Conservation (phyloP, 1,140 invertebrate species). For the Telenomus remus region DNA sequence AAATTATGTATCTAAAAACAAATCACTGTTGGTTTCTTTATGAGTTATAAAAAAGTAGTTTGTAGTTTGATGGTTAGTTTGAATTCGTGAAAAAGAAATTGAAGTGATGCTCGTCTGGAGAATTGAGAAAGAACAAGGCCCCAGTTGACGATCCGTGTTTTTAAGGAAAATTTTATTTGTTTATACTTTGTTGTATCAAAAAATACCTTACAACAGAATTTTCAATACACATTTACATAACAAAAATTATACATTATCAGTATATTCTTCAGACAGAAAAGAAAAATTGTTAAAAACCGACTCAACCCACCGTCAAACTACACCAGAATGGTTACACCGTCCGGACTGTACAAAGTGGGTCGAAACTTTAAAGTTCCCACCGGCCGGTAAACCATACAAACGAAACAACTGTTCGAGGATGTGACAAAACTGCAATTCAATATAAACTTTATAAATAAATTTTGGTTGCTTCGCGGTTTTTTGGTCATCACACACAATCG, state of each 20-base stretch:
- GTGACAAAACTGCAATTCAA: conserved; percentile 5
- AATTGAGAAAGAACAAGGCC: too few species aligned
- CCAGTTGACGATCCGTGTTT: not conserved
- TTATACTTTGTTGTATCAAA: conserved; percentile 33
- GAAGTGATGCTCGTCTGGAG: too few species aligned
- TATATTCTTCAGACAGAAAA: conserved; percentile 15
- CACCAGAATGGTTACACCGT: conserved; percentile 13
- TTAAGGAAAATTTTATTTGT: conserved; percentile 33
- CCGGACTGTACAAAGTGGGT: conserved; percentile 28
- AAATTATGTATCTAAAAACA: not conserved
- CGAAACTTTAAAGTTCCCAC: conserved; percentile 4
- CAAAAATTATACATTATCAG: conserved; percentile 30
- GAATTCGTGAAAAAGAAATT: not conserved
- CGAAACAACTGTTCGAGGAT: conserved; percentile 4
- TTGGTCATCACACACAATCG: conserved; percentile 9
- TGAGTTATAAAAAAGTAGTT: conserved; percentile 22
- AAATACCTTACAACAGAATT: conserved; percentile 44
- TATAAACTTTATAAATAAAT: conserved; percentile 40
- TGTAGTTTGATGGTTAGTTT: conserved; percentile 28
- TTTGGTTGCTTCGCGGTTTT: conserved; percentile 20
- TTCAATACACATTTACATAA: conserved; percentile 37
- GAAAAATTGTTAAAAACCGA: not conserved
- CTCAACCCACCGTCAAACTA: conserved; percentile 25
- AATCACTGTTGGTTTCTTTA: not conserved
- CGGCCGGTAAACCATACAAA: conserved; percentile 3